Evolutionary conservation across 2,113 vertebrate species (phyloP), one percentile per base, ranked within the genome.

Genomic region (Pavo muticus): DNA sequence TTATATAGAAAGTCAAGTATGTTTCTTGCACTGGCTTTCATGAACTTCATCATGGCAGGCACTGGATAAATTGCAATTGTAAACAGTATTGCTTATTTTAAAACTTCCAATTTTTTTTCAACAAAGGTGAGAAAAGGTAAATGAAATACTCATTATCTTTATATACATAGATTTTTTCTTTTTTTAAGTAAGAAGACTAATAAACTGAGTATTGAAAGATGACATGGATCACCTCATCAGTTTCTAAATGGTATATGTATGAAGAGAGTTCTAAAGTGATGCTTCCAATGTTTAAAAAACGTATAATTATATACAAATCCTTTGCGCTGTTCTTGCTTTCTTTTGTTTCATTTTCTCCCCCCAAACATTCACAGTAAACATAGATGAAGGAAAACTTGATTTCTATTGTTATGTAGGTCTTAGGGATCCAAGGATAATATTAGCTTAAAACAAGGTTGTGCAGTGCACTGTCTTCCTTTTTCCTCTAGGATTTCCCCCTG

Each of bases 231-330:
- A 61, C 84, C 79, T 52, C 29, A 59, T 42, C 35, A 54, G 16
- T 77, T 76, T 50, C 74, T 78, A 9, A 83, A 47, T 47, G 42
- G 71, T 1, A 1, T 64, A 76, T 68, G 27, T 12, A 44, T n/a
- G 60, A 74, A 59, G 40, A 84, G 74, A 88, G 45, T 23, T 71
- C 57, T 87, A 39, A 87, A 96, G 88, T 65, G 35, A 71, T 90
- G 59, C 85, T 85, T 95, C 64, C 69, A 87, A 19, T 48, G 39
- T 91, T 74, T 48, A 65, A 88, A 84, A 59, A 84, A 42, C 13
- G 8, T 42, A 39, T 87, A 35, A 57, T 67, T 95, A 79, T 50
- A 39, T 52, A 42, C 27, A 16, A 67, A 17, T 87, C 64, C 47
- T 82, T 25, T 82, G 68, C 25, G 45, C 27, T 56, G 40, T 65